These are phyloP conservation scores for Mormyrus iriodes DNA, from an alignment of 2,113 vertebrate species.

Conservation along the genomic window DNA sequence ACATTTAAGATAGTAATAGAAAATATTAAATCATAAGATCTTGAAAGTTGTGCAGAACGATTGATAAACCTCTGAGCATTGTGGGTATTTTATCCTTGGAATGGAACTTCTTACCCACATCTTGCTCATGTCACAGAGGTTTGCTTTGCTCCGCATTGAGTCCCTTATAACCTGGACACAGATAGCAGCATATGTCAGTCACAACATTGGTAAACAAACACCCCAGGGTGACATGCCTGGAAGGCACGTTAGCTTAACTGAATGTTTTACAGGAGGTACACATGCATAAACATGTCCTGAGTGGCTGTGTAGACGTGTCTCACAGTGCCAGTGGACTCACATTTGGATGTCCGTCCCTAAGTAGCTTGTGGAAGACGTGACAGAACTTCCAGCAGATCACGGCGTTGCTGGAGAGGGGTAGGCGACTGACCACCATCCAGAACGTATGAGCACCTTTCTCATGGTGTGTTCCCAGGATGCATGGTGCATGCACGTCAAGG, in stretches of 20 bases:
- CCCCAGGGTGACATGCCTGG: background rate
- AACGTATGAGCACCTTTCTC: slow-evolving; percentile 96
- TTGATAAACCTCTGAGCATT: background rate
- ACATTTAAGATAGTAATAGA: background rate
- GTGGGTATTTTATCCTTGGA: background rate
- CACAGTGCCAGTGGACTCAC: slow-evolving; percentile 59
- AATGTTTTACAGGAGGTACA: background rate
- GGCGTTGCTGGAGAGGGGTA: slow-evolving; percentile 90
- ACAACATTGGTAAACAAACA: background rate
- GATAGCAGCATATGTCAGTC: background rate
- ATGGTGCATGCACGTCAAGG: slow-evolving; percentile 76
- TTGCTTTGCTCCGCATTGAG: slow-evolving; percentile 86
- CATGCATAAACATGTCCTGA: background rate
- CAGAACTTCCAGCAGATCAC: slow-evolving; percentile 99
- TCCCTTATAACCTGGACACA: slow-evolving; percentile 85
- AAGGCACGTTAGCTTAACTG: background rate
- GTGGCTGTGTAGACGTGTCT: background rate
- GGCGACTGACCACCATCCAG: slow-evolving; percentile 85
- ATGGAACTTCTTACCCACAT: slow-evolving; percentile 82
- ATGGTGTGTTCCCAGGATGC: slow-evolving; percentile 94
- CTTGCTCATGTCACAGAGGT: slow-evolving; percentile 92
- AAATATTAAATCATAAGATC: background rate
- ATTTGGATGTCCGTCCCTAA: slow-evolving; percentile 87
- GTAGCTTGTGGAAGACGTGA: slow-evolving; percentile 95
- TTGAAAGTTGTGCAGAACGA: background rate